Conservation (phyloP, 2,113 vertebrate species). For the Alligator mississippiensis region DNA sequence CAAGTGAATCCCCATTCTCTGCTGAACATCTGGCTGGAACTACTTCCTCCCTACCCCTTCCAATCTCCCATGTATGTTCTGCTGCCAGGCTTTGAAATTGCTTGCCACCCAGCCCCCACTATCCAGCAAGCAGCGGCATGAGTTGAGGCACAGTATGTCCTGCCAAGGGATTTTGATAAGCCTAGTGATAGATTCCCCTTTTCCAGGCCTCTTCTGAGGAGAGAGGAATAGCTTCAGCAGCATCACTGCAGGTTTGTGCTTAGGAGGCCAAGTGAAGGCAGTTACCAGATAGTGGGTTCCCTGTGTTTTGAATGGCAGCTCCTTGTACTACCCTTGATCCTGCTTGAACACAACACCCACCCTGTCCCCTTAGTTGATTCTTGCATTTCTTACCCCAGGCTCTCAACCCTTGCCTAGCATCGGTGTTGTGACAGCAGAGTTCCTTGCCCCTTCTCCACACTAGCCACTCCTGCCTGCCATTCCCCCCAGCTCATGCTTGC, state of each 20-base stretch:
- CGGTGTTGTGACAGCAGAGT: not conserved
- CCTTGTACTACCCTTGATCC: not conserved
- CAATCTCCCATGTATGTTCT: not conserved
- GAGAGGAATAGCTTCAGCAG: not conserved
- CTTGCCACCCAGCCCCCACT: not conserved
- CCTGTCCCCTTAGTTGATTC: accelerated
- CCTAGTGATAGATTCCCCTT: not conserved
- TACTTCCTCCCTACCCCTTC: not conserved
- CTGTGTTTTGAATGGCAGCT: not conserved
- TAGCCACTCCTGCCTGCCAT: not conserved
- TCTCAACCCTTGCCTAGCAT: not conserved
- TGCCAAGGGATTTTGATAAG: not conserved
- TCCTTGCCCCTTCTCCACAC: not conserved
- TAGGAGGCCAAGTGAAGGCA: too few species aligned
- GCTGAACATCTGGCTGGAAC: not conserved
- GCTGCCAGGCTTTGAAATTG: not conserved
- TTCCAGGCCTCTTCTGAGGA: not conserved
- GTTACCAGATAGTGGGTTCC: not conserved
- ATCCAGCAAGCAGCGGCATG: not conserved
- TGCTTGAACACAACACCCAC: accelerated
- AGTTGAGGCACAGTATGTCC: not conserved
- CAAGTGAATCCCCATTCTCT: not conserved
- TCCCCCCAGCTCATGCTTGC: not conserved
- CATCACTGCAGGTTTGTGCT: too few species aligned
- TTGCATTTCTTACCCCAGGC: accelerated